Conservation (phyloP, 2,888 invertebrate species). For the Hydrotaea cyrtoneurina region DNA sequence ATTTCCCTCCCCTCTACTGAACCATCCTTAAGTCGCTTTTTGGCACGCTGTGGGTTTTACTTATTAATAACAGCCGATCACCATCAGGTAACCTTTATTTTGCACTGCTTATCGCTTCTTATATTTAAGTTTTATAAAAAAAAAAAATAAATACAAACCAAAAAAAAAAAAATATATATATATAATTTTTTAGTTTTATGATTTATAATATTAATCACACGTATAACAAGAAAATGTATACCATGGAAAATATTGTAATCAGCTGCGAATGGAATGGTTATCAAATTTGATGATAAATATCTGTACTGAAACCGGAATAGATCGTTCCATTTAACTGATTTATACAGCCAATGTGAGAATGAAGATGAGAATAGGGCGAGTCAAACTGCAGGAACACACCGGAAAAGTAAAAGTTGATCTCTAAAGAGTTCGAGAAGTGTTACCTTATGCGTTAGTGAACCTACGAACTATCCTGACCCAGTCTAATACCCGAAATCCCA, state of each 20-base stretch:
- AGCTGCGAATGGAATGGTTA: too few species aligned
- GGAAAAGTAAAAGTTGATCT: too few species aligned
- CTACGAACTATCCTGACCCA: too few species aligned
- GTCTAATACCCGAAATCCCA: too few species aligned
- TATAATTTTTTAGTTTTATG: slow-evolving; percentile 51
- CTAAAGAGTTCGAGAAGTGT: too few species aligned
- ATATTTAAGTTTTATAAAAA: slow-evolving; percentile 60
- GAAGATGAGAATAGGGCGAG: too few species aligned
- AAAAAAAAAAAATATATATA: slow-evolving; percentile 58
- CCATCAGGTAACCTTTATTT: slow-evolving; percentile 83
- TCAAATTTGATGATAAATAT: too few species aligned
- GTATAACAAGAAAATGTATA: slow-evolving; percentile 31
- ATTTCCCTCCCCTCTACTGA: slow-evolving; percentile 61
- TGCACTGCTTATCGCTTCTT: slow-evolving; percentile 83
- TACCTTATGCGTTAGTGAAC: too few species aligned
- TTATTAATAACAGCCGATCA: slow-evolving; percentile 82
- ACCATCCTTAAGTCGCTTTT: slow-evolving; percentile 81
- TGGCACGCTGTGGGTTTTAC: slow-evolving; percentile 85
- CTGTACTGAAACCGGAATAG: too few species aligned
- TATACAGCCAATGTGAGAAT: too few species aligned
- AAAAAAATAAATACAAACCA: slow-evolving; percentile 46
- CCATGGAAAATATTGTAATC: slow-evolving; percentile 26
- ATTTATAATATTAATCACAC: slow-evolving; percentile 49
- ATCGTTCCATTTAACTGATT: too few species aligned
- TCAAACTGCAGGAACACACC: too few species aligned